Evolutionary conservation across 2,113 vertebrate genomes (phyloP).

Genomic region (Podocnemis expansa): DNA sequence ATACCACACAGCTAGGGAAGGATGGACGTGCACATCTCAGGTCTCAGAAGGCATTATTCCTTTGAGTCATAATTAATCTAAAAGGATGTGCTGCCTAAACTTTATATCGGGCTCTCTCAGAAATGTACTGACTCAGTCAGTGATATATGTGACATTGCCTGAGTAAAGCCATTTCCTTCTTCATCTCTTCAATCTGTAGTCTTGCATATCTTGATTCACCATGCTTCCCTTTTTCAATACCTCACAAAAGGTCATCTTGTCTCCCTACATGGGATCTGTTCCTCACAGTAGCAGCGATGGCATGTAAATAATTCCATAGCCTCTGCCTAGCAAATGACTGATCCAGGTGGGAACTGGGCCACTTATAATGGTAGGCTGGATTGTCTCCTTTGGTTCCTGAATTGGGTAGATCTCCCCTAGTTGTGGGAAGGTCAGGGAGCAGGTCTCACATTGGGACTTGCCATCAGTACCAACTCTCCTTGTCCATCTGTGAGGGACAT

Average conservation of each 20-base stretch:
- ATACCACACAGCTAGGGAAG: not conserved
- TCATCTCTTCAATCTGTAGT: not conserved
- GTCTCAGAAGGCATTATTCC: not conserved
- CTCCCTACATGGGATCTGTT: not conserved
- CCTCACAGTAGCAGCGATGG: not conserved
- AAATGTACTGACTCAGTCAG: not conserved
- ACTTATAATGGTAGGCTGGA: not conserved
- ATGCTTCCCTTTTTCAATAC: not conserved
- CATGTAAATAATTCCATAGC: not conserved
- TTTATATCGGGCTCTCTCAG: not conserved
- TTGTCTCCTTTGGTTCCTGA: not conserved
- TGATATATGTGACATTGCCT: not conserved
- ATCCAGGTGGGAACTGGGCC: not conserved
- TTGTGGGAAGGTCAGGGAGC: not conserved
- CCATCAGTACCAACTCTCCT: not conserved
- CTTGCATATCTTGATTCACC: not conserved
- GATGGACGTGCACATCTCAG: not conserved
- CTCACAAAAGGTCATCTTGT: not conserved
- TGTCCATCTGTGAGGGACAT: not conserved
- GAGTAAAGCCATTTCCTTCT: not conserved
- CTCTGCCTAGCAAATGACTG: not conserved
- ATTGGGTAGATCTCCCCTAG: not conserved
- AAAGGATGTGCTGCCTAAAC: not conserved
- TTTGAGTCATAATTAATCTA: not conserved
- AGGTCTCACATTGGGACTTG: not conserved